phyloP scores from a whole-genome alignment of 2,113 vertebrate genomes.

The Todiramphus chloris region DNA sequence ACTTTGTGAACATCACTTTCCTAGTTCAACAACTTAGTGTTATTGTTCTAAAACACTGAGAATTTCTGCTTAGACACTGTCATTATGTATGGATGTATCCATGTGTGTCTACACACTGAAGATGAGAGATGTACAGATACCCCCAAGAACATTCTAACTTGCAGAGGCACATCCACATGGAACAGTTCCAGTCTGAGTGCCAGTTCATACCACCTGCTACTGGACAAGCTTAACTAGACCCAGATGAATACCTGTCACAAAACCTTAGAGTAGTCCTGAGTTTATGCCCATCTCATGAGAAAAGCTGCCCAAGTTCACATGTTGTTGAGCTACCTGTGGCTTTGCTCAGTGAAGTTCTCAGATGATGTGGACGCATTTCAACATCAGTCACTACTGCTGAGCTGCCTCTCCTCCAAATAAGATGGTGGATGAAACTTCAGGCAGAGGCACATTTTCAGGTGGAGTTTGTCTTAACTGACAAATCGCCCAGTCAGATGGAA shows the following conservation, averaged over 20 bases:
- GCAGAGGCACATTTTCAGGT: background rate
- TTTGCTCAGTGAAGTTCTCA: background rate
- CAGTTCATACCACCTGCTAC: background rate
- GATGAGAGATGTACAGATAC: fast-evolving
- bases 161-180: background rate
- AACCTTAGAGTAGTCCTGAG: background rate
- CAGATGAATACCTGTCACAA: background rate
- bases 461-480: background rate
- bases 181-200: background rate
- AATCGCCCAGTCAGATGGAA: background rate
- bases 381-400: background rate
- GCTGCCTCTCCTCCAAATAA: background rate
- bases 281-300: background rate
- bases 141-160: fast-evolving
- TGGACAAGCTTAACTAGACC: background rate
- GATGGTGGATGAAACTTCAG: background rate
- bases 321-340: background rate
- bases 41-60: background rate
- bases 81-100: fast-evolving
- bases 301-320: background rate
- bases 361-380: fast-evolving
- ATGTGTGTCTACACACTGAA: fast-evolving
- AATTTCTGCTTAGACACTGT: background rate
- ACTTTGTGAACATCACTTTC: background rate
- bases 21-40: background rate